phyloP scores from a whole-genome alignment of 2,797 vertebrate species.

The Nannoperca obscura region DNA sequence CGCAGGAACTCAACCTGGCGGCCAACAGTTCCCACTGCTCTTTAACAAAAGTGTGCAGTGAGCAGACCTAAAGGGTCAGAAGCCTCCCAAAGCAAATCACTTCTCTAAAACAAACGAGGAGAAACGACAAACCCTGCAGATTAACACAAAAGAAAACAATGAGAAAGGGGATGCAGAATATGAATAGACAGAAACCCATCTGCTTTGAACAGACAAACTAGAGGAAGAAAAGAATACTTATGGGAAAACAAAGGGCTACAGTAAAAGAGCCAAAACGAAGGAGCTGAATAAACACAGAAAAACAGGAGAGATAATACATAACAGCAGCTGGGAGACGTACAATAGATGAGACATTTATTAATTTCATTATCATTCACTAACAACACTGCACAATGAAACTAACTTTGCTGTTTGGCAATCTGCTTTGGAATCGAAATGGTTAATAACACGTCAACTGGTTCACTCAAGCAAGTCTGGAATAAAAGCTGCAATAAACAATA shows the following conservation, averaged over 20 bases:
- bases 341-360: slow-evolving; percentile 2
- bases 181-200: slow-evolving; percentile 8
- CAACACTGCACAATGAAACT: neutral
- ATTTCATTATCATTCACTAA: neutral
- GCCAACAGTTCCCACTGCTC: neutral
- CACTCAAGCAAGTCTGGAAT: neutral
- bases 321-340: neutral
- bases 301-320: slow-evolving; percentile 17
- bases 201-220: slow-evolving; percentile 15
- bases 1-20: neutral
- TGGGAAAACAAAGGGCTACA: slow-evolving; percentile 1
- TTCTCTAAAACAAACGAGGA: neutral
- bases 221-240: neutral
- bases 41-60: neutral
- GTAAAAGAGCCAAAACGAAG: neutral
- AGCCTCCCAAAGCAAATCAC: neutral
- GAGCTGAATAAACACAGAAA: neutral
- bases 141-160: neutral
- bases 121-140: neutral
- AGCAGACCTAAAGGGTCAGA: neutral
- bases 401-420: neutral
- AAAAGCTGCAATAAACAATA: neutral
- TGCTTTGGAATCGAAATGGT: neutral
- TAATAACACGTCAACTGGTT: neutral
- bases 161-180: neutral